phyloP scores from a whole-genome alignment of 2,797 vertebrate species.

The Pantherophis alleghaniensis region DNA sequence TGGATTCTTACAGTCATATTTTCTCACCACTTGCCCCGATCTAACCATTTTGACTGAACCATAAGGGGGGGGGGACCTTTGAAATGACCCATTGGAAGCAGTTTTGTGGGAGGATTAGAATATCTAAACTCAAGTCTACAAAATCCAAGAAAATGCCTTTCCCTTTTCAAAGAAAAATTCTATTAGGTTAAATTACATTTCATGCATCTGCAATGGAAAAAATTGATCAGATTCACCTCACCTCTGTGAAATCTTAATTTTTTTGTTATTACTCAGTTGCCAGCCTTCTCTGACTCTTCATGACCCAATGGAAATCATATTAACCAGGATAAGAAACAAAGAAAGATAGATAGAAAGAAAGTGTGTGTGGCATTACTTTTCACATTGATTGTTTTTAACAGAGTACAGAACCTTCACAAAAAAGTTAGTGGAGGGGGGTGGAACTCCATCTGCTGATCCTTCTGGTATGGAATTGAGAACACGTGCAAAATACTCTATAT shows the following conservation, averaged over 20 bases:
- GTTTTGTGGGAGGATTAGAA: neutral
- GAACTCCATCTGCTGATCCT: neutral
- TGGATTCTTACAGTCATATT: neutral
- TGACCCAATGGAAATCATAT: constrained; percentile 12
- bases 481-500: neutral
- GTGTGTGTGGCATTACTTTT: neutral
- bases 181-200: constrained; percentile 37
- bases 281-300: neutral
- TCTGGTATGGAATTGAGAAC: neutral
- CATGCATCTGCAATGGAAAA: constrained; percentile 7
- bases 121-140: neutral
- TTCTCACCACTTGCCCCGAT: neutral
- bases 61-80: neutral
- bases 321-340: neutral
- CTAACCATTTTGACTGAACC: neutral
- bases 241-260: constrained; percentile 29
- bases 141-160: constrained; percentile 7
- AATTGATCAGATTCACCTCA: constrained; percentile 36
- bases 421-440: neutral
- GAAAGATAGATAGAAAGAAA: neutral
- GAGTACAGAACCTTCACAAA: neutral
- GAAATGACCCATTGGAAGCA: neutral
- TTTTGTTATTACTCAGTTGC: constrained; percentile 6
- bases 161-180: constrained; percentile 20
- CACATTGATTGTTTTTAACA: neutral